Evolutionary conservation across 1,140 invertebrate species (phyloP), one percentile per base, ranked within the genome.

Genomic region (Drosophila bipectinata): DNA sequence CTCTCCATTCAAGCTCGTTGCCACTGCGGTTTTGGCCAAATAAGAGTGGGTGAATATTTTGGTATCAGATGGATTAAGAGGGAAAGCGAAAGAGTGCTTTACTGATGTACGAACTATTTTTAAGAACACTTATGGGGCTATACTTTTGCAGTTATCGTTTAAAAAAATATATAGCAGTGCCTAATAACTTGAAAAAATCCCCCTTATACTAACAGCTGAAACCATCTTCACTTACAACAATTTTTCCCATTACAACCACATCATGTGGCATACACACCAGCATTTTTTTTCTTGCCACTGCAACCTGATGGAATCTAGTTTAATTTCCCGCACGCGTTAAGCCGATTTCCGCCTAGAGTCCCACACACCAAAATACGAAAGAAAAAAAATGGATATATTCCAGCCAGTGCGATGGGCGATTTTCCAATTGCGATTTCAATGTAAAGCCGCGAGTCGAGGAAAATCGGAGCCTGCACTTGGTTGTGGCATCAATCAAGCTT

Each of bases 401-500:
- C 5, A 28, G 26, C 26, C 5, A 28, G 6, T 28, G 26, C 37
- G 18, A 44, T 63, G 6, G 66, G 39, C 28, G 61, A 34, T 67
- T 37, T 69, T 28, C 32, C 49, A 56, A 52, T 56, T 69, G 63
- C 51, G 32, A 56, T 68, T 69, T 69, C 51, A 68, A 56, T 56
- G 53, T 34, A 14, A 30, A 15, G 39, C 3, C 49, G 14, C 28
- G 12, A 21, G 41, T 18, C 12, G 39, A 21, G 26, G 66, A 68
- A 69, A 68, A 68, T 69, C 32, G 9, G 30, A 34, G 51, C 28
- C 49, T 34, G 51, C 51, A 53, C 51, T 53, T 21, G 63, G 67
- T 69, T 71, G 63, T 39, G 44, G 82, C 80, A 84, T 84, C 80
- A 85, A 84, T 84, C 80, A 84, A 72, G 80, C 77, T 84, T 84